Conservation (phyloP, 2,113 vertebrate species). For the Rhinoderma darwinii region DNA sequence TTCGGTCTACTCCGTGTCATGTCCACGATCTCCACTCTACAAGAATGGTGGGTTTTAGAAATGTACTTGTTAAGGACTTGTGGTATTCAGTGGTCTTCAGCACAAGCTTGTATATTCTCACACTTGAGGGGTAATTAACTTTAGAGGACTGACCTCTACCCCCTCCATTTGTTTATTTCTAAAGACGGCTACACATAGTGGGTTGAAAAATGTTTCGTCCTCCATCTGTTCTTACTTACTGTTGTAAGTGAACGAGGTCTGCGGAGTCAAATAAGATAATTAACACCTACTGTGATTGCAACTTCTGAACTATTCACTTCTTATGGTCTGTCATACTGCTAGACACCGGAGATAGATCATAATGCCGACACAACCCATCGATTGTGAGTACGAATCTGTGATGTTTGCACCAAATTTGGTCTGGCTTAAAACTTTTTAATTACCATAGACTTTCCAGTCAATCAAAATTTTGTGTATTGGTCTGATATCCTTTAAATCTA, state of each 20-base stretch:
- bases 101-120: not conserved
- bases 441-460: not conserved
- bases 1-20: not conserved
- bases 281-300: conserved; percentile 27
- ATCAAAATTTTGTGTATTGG: not conserved
- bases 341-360: not conserved
- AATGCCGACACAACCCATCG: not conserved
- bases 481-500: not conserved
- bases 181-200: not conserved
- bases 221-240: conserved; percentile 26
- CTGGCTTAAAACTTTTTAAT: not conserved
- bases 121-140: conserved; percentile 27
- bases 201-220: not conserved
- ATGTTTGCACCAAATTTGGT: not conserved
- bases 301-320: not conserved
- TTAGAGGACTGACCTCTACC: conserved; percentile 10
- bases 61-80: not conserved
- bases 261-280: conserved; percentile 5
- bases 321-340: not conserved
- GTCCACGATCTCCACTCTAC: not conserved
- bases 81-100: not conserved
- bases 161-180: conserved; percentile 10
- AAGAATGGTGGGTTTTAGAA: not conserved
- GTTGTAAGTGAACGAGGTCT: not conserved
- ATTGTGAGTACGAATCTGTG: not conserved